phyloP scores from a whole-genome alignment of 2,113 vertebrate genomes.

The Nerophis lumbriciformis region DNA sequence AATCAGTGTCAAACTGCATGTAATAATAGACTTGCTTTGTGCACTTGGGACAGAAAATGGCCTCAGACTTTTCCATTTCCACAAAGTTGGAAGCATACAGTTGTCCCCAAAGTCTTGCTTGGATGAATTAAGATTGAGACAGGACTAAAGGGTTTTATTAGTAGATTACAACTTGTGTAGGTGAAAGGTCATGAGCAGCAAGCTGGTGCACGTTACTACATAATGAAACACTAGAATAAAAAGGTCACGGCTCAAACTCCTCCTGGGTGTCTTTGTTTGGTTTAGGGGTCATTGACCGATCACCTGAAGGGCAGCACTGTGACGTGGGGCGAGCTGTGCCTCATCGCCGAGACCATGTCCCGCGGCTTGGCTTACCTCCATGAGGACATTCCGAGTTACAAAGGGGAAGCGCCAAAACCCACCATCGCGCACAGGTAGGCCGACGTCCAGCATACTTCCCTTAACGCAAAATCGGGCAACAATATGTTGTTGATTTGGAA shows the following conservation, averaged over 20 bases:
- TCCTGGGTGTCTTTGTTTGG: constrained; percentile 4
- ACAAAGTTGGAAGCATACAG: too few relatives aligned
- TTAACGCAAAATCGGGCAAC: background rate
- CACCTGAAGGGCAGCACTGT: constrained; percentile 93
- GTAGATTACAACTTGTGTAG: too few relatives aligned
- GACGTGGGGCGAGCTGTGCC: constrained; percentile 92
- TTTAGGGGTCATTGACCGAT: constrained; percentile 91
- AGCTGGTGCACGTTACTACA: too few relatives aligned
- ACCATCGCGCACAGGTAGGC: constrained; percentile 92
- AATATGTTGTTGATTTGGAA: too few relatives aligned
- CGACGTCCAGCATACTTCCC: background rate
- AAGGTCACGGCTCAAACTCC: too few relatives aligned
- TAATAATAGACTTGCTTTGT: too few relatives aligned
- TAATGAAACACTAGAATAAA: background rate
- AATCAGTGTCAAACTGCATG: background rate
- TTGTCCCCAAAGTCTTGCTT: too few relatives aligned
- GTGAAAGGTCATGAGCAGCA: too few relatives aligned
- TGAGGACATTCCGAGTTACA: constrained; percentile 89
- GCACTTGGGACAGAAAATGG: too few relatives aligned
- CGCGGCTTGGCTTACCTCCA: constrained; percentile 93
- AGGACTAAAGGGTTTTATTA: too few relatives aligned
- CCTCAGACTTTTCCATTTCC: too few relatives aligned
- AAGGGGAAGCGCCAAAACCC: constrained; percentile 92
- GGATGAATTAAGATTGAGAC: too few relatives aligned
- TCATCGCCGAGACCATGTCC: constrained; percentile 92